Base-by-base conservation (phyloP, 37 sponge, comb jelly and placozoan species). In the Oopsacas minuta region DNA sequence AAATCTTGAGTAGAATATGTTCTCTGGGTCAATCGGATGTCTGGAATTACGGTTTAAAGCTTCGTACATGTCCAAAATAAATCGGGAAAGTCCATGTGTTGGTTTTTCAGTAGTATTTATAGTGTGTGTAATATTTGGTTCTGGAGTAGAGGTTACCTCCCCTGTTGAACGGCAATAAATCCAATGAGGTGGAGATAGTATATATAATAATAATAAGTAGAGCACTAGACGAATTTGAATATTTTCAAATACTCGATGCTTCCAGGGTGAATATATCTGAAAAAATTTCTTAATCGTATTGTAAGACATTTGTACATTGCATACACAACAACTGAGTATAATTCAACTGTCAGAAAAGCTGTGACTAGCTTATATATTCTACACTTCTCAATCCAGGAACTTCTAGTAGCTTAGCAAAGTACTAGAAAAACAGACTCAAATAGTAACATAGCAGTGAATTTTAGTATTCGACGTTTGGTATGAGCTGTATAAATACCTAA, bases 21-120 rank as follows among this genome's bases (percentile, higher is more conserved):
- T 61, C 7, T 12, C 30, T 20, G 75, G 30, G 30, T 5, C 22
- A 3, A 61, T 12, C 5, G 28, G 75, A 32, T 3, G 3, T n/a
- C 22, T 61, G 75, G 22, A 32, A 61, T 61, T 61, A 61, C 75
- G 28, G 28, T 61, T 61, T 12, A 61, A 61, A 3, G 30, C 75
- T 61, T 61, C 75, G 28, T 61, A 61, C 75, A 61, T 61, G 22
- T 61, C 75, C 28, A 61, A n/a, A n/a, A 61, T 61, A 61, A 61
- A 61, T 25, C 22, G 75, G 28, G 75, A 61, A n/a, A 61, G 17
- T 20, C 75, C 75, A 61, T 12, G 22, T n/a, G 75, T 20, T 25
- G 22, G 7, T 3, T 3, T 25, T 61, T 61, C 75, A 25, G 75
- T 3, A 34, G 20, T 61, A 61, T 5, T 12, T 10, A 32, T 25